phyloP scores from a whole-genome alignment of 2,797 vertebrate species.

The Basileuterus tristriatus region DNA sequence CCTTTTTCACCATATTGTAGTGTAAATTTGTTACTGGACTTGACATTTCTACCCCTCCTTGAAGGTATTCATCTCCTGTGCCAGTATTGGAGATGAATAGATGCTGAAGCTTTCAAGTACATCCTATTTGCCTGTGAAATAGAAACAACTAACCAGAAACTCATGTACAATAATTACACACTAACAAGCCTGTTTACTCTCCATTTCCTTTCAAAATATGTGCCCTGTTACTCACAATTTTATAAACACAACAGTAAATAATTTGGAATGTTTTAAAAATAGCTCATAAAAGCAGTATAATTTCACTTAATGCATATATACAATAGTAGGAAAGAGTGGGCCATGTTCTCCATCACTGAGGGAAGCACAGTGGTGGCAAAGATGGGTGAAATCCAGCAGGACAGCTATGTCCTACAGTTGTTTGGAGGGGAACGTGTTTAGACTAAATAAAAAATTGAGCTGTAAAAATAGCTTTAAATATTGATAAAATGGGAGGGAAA shows the following conservation, averaged over 20 bases:
- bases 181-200: slow-evolving; percentile 35
- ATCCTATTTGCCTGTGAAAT: neutral
- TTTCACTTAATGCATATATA: slow-evolving; percentile 19
- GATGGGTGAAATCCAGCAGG: neutral
- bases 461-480: neutral
- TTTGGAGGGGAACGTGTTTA: neutral
- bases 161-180: slow-evolving; percentile 19
- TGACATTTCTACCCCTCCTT: slow-evolving; percentile 41
- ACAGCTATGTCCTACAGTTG: neutral
- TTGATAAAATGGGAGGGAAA: neutral
- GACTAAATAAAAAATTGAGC: neutral
- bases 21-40: slow-evolving; percentile 1
- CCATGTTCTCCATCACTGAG: neutral
- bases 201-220: slow-evolving; percentile 42
- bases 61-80: slow-evolving; percentile 41
- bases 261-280: slow-evolving; percentile 42
- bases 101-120: slow-evolving; percentile 52
- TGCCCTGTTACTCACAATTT: neutral
- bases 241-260: slow-evolving; percentile 31
- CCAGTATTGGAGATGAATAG: slow-evolving; percentile 24
- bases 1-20: slow-evolving; percentile 35
- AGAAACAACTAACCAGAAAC: slow-evolving; percentile 50
- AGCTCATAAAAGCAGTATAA: slow-evolving; percentile 23
- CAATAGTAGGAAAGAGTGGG: neutral
- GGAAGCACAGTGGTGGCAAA: neutral